These are phyloP conservation scores for Andrena chrysosceles DNA, from an alignment of 2,888 invertebrate species.

Conservation along the genomic window DNA sequence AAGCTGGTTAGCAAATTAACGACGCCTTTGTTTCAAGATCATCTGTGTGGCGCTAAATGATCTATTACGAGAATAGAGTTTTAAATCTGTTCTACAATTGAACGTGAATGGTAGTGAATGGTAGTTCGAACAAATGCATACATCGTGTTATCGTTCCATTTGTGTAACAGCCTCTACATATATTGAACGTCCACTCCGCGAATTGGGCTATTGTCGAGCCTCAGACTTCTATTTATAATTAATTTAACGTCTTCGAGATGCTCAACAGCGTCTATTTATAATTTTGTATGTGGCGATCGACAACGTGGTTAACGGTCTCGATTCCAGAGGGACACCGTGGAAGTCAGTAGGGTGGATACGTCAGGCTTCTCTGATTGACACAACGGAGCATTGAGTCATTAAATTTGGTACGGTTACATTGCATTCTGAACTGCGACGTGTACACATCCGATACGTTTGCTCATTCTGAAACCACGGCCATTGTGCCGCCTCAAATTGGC, in stretches of 20 bases:
- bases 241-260: too few relatives aligned
- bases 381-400: slow-evolving; percentile 65
- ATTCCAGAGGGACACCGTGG: slow-evolving; percentile 26
- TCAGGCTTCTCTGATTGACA: slow-evolving; percentile 29
- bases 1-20: slow-evolving; percentile 6
- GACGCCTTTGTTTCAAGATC: slow-evolving; percentile 10
- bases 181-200: slow-evolving; percentile 13
- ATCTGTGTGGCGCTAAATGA: not conserved
- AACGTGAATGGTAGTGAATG: not conserved
- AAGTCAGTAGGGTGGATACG: slow-evolving; percentile 13
- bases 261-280: slow-evolving; percentile 46
- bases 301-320: slow-evolving; percentile 40
- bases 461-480: slow-evolving; percentile 74
- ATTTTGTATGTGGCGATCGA: slow-evolving; percentile 37
- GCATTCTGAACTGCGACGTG: slow-evolving; percentile 63
- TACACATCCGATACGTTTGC: slow-evolving; percentile 63
- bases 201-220: slow-evolving; percentile 45
- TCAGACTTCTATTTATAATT: slow-evolving; percentile 17
- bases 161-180: slow-evolving; percentile 25
- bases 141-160: slow-evolving; percentile 44
- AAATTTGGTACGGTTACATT: slow-evolving; percentile 77
- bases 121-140: not conserved
- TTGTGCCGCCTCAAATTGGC: slow-evolving; percentile 78
- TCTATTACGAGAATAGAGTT: slow-evolving; percentile 19
- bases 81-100: not conserved